A percentile compares a stretch with the other conserved stretches of the same genome.
Conservation (phyloP, 2,113 vertebrate species). For the Mormyrus iriodes region DNA sequence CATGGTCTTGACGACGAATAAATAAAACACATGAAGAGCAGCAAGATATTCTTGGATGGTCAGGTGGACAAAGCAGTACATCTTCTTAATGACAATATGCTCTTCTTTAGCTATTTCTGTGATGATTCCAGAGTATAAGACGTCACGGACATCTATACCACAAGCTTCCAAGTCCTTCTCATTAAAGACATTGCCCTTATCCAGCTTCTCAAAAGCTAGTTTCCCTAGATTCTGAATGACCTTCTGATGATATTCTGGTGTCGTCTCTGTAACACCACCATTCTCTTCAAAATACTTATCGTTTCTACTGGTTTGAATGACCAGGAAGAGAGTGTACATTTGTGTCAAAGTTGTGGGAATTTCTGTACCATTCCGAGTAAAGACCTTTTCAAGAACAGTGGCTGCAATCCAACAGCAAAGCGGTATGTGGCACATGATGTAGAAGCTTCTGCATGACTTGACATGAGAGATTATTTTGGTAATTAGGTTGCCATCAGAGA, state of each 20-base stretch:
- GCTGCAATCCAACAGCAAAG: constrained; percentile 23
- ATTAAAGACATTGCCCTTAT: neutral
- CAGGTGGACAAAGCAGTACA: constrained; percentile 6
- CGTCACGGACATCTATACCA: neutral
- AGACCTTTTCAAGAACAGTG: constrained; percentile 15
- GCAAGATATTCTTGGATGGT: constrained; percentile 26
- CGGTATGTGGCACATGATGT: constrained; percentile 28
- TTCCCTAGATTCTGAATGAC: constrained; percentile 18
- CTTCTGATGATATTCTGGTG: neutral
- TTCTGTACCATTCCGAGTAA: neutral
- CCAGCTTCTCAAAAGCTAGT: constrained; percentile 15
- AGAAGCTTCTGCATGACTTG: constrained; percentile 8
- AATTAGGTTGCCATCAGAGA: neutral
- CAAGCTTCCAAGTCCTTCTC: neutral
- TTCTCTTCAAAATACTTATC: neutral
- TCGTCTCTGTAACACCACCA: too few relatives aligned
- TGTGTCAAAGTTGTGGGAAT: constrained; percentile 8
- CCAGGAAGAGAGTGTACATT: constrained; percentile 14
- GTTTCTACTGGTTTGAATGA: neutral
- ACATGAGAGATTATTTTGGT: constrained; percentile 15
- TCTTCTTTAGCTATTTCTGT: constrained; percentile 16
- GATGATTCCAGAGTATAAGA: constrained; percentile 15
- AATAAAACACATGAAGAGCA: constrained; percentile 20
- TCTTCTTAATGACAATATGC: neutral
- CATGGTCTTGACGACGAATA: constrained; percentile 8